Conservation (phyloP, 2,888 invertebrate species). For the Podotricha telesiphe region DNA sequence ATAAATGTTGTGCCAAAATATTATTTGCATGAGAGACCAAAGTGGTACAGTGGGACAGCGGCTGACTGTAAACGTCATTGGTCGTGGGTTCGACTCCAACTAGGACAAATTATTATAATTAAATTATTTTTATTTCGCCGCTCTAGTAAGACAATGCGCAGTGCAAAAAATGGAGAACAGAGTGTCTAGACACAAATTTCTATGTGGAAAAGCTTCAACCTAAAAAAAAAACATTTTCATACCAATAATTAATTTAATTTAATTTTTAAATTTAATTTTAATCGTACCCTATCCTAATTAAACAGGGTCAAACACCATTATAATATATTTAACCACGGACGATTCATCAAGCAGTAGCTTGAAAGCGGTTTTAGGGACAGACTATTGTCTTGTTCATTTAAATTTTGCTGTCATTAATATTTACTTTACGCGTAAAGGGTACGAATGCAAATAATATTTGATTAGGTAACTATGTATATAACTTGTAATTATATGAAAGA, state of each 20-base stretch:
- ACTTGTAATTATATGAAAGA: background rate
- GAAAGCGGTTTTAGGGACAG: constrained; percentile 23
- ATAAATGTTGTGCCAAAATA: background rate
- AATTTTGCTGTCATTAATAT: constrained; percentile 38
- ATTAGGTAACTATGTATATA: background rate
- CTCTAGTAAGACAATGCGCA: too few species aligned
- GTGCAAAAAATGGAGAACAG: too few species aligned
- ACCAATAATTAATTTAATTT: background rate
- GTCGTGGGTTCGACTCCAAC: too few species aligned
- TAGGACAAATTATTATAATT: too few species aligned
- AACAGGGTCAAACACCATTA: constrained; percentile 3
- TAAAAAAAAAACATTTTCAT: too few species aligned
- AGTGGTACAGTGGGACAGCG: too few species aligned
- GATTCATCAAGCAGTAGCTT: constrained; percentile 18
- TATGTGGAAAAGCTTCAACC: too few species aligned
- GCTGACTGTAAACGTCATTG: too few species aligned
- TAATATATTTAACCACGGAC: constrained; percentile 12
- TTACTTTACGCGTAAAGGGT: constrained; percentile 25
- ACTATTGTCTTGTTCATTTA: constrained; percentile 30
- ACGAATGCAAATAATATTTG: constrained; percentile 20
- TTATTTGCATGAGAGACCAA: background rate
- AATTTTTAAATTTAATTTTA: too few species aligned
- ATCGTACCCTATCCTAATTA: background rate
- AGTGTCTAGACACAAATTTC: too few species aligned
- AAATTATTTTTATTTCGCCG: too few species aligned